A percentile compares a stretch with the other conserved stretches of the same genome.
These are phyloP conservation scores for Biston betularia DNA, from an alignment of 2,888 invertebrate species.

Conservation along the genomic window DNA sequence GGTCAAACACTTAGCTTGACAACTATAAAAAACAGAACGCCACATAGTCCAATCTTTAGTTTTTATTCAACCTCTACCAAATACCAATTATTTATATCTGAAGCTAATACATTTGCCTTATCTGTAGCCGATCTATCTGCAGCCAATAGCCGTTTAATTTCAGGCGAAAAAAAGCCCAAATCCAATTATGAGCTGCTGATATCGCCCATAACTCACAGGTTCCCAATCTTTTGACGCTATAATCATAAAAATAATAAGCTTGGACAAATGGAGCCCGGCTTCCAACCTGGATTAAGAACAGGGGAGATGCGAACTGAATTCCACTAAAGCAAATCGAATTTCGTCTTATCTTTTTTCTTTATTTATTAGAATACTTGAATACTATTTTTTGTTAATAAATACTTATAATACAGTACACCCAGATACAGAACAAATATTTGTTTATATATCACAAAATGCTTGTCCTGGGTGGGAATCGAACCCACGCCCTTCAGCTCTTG, in stretches of 20 bases:
- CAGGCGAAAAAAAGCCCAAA: constrained; percentile 31
- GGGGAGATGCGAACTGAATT: constrained; percentile 15
- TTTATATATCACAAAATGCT: too few species aligned
- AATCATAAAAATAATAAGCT: constrained; percentile 59
- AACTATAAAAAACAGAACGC: not conserved
- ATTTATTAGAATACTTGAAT: too few species aligned
- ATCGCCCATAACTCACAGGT: constrained; percentile 36
- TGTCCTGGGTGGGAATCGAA: too few species aligned
- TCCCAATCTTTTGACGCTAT: constrained; percentile 33
- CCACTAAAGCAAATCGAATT: not conserved
- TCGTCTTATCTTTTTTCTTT: not conserved
- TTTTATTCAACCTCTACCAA: not conserved
- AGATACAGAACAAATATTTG: too few species aligned
- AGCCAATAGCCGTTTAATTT: constrained; percentile 40
- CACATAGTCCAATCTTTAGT: not conserved
- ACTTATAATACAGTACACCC: too few species aligned
- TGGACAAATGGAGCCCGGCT: constrained; percentile 52
- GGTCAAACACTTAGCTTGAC: too few species aligned
- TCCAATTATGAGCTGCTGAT: constrained; percentile 35
- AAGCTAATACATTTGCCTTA: not conserved
- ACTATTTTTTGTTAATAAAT: too few species aligned
- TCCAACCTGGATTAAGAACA: constrained; percentile 55
- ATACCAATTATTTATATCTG: not conserved
- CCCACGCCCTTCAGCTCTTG: too few species aligned
- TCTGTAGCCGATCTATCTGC: constrained; percentile 28